Conservation (phyloP, 1,140 invertebrate genomes). For the Arion vulgaris region DNA sequence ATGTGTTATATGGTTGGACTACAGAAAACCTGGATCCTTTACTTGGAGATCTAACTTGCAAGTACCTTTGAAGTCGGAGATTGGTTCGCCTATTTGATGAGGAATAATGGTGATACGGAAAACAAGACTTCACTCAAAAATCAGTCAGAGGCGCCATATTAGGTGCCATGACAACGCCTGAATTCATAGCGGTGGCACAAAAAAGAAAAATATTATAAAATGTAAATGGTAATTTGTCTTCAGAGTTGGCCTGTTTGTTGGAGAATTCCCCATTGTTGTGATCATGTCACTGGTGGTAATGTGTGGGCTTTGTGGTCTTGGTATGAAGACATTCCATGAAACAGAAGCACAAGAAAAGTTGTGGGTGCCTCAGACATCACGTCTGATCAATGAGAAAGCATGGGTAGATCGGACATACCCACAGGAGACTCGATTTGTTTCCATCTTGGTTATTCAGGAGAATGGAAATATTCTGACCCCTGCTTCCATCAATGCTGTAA, state of each 20-base stretch:
- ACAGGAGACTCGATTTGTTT: slow-evolving; percentile 47
- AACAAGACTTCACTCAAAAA: too few relatives aligned
- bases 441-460: slow-evolving; percentile 43
- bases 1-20: too few relatives aligned
- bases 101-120: too few relatives aligned
- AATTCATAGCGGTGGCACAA: too few relatives aligned
- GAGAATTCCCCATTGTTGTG: slow-evolving; percentile 49
- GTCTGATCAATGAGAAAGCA: slow-evolving; percentile 49
- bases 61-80: too few relatives aligned
- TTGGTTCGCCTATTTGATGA: too few relatives aligned
- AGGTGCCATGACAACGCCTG: too few relatives aligned
- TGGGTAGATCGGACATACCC: slow-evolving; percentile 57
- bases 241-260: slow-evolving; percentile 57
- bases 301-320: slow-evolving; percentile 56
- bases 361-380: slow-evolving; percentile 54
- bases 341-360: slow-evolving; percentile 49
- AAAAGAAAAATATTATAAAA: background rate
- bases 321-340: slow-evolving; percentile 53
- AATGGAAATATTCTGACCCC: slow-evolving; percentile 49
- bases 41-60: too few relatives aligned
- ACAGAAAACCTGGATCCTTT: too few relatives aligned
- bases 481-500: slow-evolving; percentile 48
- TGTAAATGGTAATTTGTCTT: background rate
- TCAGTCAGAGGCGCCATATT: too few relatives aligned
- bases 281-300: slow-evolving; percentile 49